A percentile compares a stretch with the other conserved stretches of the same genome.
These are phyloP conservation scores for Tyrannus savana DNA, from an alignment of 2,113 vertebrate species.

Conservation along the genomic window DNA sequence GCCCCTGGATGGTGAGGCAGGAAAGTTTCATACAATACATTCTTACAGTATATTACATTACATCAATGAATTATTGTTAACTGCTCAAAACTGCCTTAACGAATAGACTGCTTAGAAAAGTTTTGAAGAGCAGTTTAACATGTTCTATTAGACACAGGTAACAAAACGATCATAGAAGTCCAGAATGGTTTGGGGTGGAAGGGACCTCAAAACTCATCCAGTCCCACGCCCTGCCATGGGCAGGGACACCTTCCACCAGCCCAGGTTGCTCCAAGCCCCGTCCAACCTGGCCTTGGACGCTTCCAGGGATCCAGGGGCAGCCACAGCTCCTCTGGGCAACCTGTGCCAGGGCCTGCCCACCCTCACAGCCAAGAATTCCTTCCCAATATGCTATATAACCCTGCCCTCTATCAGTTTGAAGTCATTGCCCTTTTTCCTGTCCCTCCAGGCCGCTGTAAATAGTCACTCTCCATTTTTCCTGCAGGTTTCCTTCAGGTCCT, in stretches of 20 bases:
- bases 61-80: background rate
- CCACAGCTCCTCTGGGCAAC: background rate
- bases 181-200: background rate
- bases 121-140: background rate
- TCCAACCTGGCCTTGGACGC: background rate
- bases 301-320: background rate
- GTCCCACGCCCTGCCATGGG: background rate
- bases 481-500: background rate
- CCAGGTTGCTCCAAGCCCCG: background rate
- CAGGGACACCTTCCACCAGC: background rate
- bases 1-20: background rate
- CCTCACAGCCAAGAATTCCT: background rate
- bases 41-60: background rate
- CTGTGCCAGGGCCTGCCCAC: background rate
- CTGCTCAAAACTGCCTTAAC: background rate
- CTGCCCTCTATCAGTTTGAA: background rate
- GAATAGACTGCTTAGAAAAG: accelerated
- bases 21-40: background rate
- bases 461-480: background rate
- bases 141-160: accelerated
- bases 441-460: too few species aligned
- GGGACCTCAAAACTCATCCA: background rate
- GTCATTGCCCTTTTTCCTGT: accelerated
- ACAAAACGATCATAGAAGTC: background rate
- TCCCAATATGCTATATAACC: background rate